Base-by-base conservation (phyloP, 2,797 vertebrate species). In the Coilia nasus region DNA sequence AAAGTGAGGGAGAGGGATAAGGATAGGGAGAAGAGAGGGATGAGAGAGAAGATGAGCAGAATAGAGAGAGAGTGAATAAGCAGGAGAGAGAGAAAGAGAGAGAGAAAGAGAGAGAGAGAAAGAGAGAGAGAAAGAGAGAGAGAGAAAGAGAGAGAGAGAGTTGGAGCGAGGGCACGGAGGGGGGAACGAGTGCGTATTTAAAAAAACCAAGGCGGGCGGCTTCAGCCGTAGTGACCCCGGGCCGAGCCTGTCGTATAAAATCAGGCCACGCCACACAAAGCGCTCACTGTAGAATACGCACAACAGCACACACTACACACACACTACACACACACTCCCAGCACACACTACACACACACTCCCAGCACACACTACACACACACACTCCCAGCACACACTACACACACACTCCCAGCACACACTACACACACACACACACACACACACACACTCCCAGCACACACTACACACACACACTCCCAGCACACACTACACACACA, bases 221-320 rank as follows among this genome's bases (percentile, higher is more conserved):
- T 87, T 86, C 46, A 25, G 81, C 85, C 87, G 85, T 83, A 86
- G 82, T 81, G 62, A 89, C 90, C 90, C 84, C 47, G 80, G 84
- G 88, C 89, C 82, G 83, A 81, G 46, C 85, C 84, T 89, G 85
- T 89, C 91, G 83, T 89, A 83, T 88, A 83, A 85, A 89, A 90
- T 87, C 87, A 89, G 83, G 87, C 85, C 85, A 88, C 82, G 84
- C 78, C 84, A 89, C 64, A 81, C 83, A 84, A 84, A 62, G 85
- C 82, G 78, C 83, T 82, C 83, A 75, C 84, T 85, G 84, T 87
- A 87, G 83, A 88, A 87, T 81, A 86, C 87, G 82, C 64, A n/a
- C 57, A 35, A 84, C 17, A n/a, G 83, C 86, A 86, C 85, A 21
- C 46, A 81, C 86, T 86, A 81, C 84, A 86, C 88, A 41, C 35